Conservation (phyloP, 2,888 invertebrate species). For the Caenorhabditis virilis region DNA sequence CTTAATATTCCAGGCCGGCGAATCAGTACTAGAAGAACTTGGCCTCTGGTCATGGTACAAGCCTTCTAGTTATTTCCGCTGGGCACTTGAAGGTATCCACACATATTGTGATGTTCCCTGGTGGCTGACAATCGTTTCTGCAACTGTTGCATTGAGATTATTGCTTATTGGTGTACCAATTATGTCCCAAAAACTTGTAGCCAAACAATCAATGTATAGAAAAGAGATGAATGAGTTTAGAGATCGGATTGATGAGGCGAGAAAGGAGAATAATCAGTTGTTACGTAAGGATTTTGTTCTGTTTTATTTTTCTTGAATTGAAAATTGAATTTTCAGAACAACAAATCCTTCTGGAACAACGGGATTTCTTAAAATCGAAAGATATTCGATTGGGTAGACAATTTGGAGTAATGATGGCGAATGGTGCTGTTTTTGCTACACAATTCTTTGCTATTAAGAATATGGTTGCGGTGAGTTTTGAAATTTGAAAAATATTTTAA, state of each 20-base stretch:
- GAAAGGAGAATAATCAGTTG: constrained; percentile 70
- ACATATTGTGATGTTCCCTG: constrained; percentile 83
- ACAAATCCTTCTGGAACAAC: constrained; percentile 63
- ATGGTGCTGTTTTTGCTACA: constrained; percentile 86
- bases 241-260: constrained; percentile 83
- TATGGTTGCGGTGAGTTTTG: constrained; percentile 79
- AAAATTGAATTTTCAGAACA: constrained; percentile 43
- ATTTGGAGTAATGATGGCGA: constrained; percentile 57
- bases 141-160: constrained; percentile 80
- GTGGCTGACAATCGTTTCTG: constrained; percentile 85
- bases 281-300: constrained; percentile 34
- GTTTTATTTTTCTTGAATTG: not conserved
- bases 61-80: constrained; percentile 83
- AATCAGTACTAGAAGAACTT: constrained; percentile 60
- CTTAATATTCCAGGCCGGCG: constrained; percentile 16
- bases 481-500: too few relatives aligned
- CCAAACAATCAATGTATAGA: constrained; percentile 82
- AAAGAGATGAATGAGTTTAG: constrained; percentile 85
- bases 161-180: constrained; percentile 85
- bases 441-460: constrained; percentile 85
- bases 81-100: constrained; percentile 82
- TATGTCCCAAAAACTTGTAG: constrained; percentile 76
- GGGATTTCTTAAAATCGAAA: constrained; percentile 55
- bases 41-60: constrained; percentile 74
- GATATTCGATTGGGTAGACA: constrained; percentile 60